Conservation (phyloP, 2,113 vertebrate species). For the Hemichromis elongatus region DNA sequence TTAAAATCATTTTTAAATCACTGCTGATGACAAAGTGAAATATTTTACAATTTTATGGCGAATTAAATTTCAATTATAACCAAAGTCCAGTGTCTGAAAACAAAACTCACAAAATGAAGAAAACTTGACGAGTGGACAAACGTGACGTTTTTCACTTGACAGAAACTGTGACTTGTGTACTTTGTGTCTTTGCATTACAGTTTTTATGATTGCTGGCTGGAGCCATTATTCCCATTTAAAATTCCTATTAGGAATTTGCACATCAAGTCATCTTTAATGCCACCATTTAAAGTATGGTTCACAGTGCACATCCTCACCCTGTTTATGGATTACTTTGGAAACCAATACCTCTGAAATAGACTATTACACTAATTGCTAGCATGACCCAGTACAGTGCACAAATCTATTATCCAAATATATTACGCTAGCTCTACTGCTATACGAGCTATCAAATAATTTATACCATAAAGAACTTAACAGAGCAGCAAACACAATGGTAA, state of each 20-base stretch:
- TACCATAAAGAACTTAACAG: background rate
- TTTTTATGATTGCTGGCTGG: background rate
- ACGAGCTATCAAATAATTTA: constrained; percentile 19
- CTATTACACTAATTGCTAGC: constrained; percentile 35
- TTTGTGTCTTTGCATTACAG: background rate
- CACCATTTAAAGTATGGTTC: background rate
- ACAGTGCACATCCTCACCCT: background rate
- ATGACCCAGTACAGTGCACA: constrained; percentile 12
- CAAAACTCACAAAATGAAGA: background rate
- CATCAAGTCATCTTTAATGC: constrained; percentile 1
- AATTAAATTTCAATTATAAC: too few relatives aligned
- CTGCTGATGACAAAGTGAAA: background rate
- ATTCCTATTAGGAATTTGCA: background rate
- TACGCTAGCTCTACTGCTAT: background rate
- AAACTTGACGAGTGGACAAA: background rate
- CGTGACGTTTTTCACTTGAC: background rate
- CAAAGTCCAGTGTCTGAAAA: background rate
- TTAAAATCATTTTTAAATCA: background rate
- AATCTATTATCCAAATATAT: constrained; percentile 26
- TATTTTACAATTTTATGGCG: background rate
- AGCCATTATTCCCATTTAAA: background rate
- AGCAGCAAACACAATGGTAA: background rate
- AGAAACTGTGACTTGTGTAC: background rate
- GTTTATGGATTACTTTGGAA: constrained; percentile 24
- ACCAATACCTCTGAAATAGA: background rate